Evolutionary conservation across 2,888 invertebrate genomes (phyloP).

Genomic region (Cheilosia grossa): DNA sequence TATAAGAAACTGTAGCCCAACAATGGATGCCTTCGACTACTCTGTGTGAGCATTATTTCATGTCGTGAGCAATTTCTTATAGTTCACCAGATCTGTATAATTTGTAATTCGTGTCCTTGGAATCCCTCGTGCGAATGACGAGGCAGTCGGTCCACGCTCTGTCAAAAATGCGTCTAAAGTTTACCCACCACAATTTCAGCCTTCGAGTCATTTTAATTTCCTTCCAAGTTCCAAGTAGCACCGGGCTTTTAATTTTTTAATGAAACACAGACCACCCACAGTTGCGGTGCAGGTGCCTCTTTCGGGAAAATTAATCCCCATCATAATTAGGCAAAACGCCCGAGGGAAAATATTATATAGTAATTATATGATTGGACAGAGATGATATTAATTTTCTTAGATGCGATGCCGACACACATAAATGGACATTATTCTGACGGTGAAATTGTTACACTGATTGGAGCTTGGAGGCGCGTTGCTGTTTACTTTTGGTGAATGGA

Average conservation of each 20-base stretch:
- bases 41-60: too few species aligned
- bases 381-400: neutral
- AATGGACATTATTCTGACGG: too few species aligned
- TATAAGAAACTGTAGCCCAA: too few species aligned
- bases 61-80: too few species aligned
- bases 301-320: neutral
- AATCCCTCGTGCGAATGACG: too few species aligned
- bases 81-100: too few species aligned
- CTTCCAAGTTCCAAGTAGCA: neutral
- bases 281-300: neutral
- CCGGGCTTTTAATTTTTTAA: neutral
- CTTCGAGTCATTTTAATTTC: neutral
- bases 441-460: too few species aligned
- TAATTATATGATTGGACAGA: neutral
- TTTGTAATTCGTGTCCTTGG: neutral
- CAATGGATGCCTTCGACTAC: too few species aligned
- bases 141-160: neutral
- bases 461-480: too few species aligned
- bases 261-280: neutral
- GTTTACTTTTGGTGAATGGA: too few species aligned
- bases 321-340: neutral
- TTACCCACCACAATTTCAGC: neutral
- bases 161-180: neutral
- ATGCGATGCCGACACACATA: neutral
- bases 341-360: neutral